Evolutionary conservation across 1,140 invertebrate genomes (phyloP), one percentile per base, ranked within the genome.

Genomic region (Metaphire vulgaris): DNA sequence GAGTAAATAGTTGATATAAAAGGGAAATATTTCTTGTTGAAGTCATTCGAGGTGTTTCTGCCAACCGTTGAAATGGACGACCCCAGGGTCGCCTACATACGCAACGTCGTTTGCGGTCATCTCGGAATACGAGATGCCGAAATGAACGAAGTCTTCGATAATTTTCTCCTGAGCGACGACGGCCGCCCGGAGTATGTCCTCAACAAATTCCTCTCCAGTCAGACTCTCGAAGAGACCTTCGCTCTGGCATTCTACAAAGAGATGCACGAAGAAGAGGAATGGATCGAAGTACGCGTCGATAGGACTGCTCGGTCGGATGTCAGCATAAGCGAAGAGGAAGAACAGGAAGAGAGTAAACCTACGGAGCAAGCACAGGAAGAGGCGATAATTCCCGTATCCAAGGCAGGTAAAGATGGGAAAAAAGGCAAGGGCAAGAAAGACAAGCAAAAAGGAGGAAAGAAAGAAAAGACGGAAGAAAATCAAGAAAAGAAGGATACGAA

Each of bases 391-490:
- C 6, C 41, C 6, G 21, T 12, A 56, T 6, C 41, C 41, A 56
- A 56, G 41, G n/a, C n/a, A n/a, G n/a, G n/a, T n/a, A n/a, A 65
- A 65, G n/a, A 65, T 15, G 14, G 14, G n/a, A 65, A 65, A 15
- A n/a, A 65, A 65, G n/a, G 14, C n/a, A 30, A 69, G 30, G 67
- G 2, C n/a, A 69, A 69, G 67, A 69, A 69, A 28, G n/a, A 30
- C n/a, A 69, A 28, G 14, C 56, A 14, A 12, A 69, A 69, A 69
- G 67, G 26, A 2, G n/a, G n/a, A 28, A 30, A 28, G 30, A 30
- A 69, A 69, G 30, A 26, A 28, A 69, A 69, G n/a, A 30, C 6
- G 26, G 26, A 69, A 14, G 26, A 69, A 69, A 26, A 28, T 28
- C 2, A 6, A 28, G 41, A 21, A 56, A 69, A 6, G n/a, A 30